Base-by-base conservation (phyloP, 2,888 invertebrate genomes). In the Cremastinae sp. region DNA sequence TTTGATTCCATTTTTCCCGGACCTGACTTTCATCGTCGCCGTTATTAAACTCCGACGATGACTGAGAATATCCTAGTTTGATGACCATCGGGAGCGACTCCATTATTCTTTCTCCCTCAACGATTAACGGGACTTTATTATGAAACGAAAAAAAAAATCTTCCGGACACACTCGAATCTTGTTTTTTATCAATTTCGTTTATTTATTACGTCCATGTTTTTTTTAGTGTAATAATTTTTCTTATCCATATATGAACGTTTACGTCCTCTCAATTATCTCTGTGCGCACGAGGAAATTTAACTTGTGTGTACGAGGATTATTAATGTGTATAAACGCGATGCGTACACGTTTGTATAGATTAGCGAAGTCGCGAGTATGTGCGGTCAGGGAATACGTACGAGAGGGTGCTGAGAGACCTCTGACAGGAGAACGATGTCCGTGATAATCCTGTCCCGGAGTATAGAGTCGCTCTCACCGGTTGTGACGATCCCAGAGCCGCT, bases 351-450 rank as follows among this genome's bases (percentile, higher is more conserved):
- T 43, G 41, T 49, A 12, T 12, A 41, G 16, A 55, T 18, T 9
- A 28, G 10, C 41, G 43, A 12, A 51, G 59, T 12, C 43, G 51
- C 37, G 41, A 43, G 9, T 51, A 37, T 37, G 35, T 39, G 58
- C 45, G 20, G 22, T 10, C 39, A 22, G 9, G 41, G 43, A n/a
- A 45, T 45, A 71, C 72, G 75, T 74, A 74, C 37, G 73, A 78
- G 76, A 66, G 70, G 70, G 74, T 78, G 79, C 66, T 78, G 78
- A 77, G 79, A 79, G 79, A 43, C 28, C 66, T 74, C 69, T 55
- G 78, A 78, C 77, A 73, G 72, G 78, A 78, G 81, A 78, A 80
- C 75, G 74, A 70, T 69, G 72, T 74, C 64, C 66, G 51, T 65
- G 78, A 78, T 75, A 78, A 75, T 73, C 75, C 75, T 37, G 59